These are phyloP conservation scores for Agrotis ipsilon DNA, from an alignment of 2,888 invertebrate species.

Conservation along the genomic window DNA sequence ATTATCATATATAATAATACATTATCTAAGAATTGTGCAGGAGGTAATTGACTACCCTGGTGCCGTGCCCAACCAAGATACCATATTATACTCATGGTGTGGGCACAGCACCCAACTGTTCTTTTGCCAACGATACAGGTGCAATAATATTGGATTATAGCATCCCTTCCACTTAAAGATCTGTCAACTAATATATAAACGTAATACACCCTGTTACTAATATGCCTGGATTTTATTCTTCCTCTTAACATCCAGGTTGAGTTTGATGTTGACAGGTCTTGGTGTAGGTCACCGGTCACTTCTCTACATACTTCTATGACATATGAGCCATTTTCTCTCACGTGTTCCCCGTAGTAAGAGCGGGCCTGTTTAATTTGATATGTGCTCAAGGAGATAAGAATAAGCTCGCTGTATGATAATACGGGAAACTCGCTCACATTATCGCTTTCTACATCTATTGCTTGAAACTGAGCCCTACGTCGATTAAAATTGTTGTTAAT, in stretches of 20 bases:
- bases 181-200: not conserved
- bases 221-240: slow-evolving; percentile 2
- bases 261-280: too few species aligned
- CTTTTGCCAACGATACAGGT: not conserved
- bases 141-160: not conserved
- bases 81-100: not conserved
- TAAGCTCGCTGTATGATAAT: not conserved
- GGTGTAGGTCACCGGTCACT: not conserved
- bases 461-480: not conserved
- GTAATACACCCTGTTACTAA: not conserved
- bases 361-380: slow-evolving; percentile 5
- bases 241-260: slow-evolving; percentile 6
- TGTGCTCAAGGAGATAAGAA: slow-evolving; percentile 1
- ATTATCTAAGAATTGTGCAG: too few species aligned
- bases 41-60: not conserved
- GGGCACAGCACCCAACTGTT: too few species aligned
- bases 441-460: slow-evolving; percentile 4
- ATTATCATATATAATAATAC: too few species aligned
- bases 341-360: too few species aligned
- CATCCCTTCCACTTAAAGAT: slow-evolving; percentile 1
- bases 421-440: slow-evolving; percentile 1
- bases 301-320: not conserved
- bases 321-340: not conserved
- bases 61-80: slow-evolving; percentile 6
- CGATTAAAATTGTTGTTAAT: slow-evolving; percentile 6